Conservation (phyloP, 2,797 vertebrate species). For the Manis javanica region DNA sequence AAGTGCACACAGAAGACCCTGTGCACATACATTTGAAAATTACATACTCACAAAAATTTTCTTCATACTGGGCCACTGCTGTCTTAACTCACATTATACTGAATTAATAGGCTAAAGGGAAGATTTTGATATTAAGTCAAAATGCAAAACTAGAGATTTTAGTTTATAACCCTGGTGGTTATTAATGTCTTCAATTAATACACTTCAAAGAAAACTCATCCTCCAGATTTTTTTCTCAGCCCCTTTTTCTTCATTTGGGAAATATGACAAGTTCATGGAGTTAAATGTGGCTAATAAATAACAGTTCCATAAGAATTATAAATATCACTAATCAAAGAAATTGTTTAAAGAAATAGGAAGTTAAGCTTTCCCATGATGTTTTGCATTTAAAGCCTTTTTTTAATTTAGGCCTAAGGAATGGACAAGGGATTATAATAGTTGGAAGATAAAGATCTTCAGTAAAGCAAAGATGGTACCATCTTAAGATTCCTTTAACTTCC, state of each 20-base stretch:
- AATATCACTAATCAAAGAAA: background rate
- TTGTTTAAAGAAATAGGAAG: background rate
- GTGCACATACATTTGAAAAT: background rate
- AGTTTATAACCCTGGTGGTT: background rate
- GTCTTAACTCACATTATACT: background rate
- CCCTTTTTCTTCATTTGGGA: background rate
- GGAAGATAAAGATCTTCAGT: constrained; percentile 75
- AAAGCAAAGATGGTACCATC: background rate
- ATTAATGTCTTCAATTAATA: constrained; percentile 33
- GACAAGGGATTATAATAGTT: constrained; percentile 72
- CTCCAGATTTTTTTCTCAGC: background rate
- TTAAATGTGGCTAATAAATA: background rate
- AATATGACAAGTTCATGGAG: background rate
- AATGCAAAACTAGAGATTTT: background rate
- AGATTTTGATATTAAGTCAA: background rate
- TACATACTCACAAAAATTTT: background rate
- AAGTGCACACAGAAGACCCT: background rate
- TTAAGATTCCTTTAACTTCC: background rate
- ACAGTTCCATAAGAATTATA: background rate
- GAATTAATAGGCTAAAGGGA: background rate
- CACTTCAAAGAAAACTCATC: background rate
- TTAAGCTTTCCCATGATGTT: constrained; percentile 39
- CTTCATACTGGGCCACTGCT: background rate
- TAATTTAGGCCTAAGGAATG: constrained; percentile 78
- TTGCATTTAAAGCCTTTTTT: constrained; percentile 71